Evolutionary conservation across 2,113 vertebrate species (phyloP), one percentile per base, ranked within the genome.

Genomic region (Phycodurus eques): DNA sequence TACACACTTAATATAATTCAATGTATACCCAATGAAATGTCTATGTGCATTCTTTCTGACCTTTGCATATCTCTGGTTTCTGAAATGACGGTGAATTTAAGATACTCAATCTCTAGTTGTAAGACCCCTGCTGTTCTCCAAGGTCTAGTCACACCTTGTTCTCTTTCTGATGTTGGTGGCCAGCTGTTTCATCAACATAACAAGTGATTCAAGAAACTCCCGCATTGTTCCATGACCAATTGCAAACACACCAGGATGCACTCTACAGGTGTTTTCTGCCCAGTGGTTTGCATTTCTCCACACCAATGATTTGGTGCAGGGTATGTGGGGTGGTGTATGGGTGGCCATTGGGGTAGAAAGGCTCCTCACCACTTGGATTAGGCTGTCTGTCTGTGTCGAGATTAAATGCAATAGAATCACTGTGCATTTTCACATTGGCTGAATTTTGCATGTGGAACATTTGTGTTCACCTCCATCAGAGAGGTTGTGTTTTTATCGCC

Each of bases 161-260:
- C 85, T 20, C 54, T 80, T 77, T 74, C 72, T 82, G 80, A 81
- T 81, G 76, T 82, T 72, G 77, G 71, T 72, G 70, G 86, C 88
- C 91, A 90, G 88, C 87, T 91, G 89, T 90, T 89, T 77, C 84
- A 87, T 91, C 85, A 77, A 85, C 83, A 87, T 53, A 87, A 90
- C 89, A 90, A 91, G 88, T 88, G 81, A 83, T 87, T 89, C 76
- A 82, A 85, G 87, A 88, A 85, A 84, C 83, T 84, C 83, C 85
- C 80, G 89, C 72, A 85, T 88, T 92, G 85, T 86, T 91, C 88
- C 87, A 72, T 86, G 85, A 88, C 88, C 87, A 88, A 87, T 88
- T 79, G 43, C 81, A 85, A 83, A 78, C 88, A 85, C 79, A 83
- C 83, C 83, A 85, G 86, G 84, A 77, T 68, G 76, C 87, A 84